Percentiles rank a stretch among this genome's conserved stretches.
These are phyloP conservation scores for Augochlora pura DNA, from an alignment of 1,140 invertebrate genomes.

Conservation along the genomic window DNA sequence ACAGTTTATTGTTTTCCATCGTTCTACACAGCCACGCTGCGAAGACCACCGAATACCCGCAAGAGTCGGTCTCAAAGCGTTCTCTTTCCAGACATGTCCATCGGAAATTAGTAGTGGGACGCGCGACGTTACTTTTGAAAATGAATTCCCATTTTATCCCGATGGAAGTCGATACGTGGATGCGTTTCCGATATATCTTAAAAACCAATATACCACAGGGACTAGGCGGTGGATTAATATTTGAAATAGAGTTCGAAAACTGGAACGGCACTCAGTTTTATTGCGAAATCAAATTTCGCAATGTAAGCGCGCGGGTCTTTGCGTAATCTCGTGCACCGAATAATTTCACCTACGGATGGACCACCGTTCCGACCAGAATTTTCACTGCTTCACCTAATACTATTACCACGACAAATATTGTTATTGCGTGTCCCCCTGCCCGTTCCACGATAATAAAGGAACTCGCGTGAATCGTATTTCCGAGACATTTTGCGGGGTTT, in stretches of 20 bases:
- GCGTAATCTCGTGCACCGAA: not conserved
- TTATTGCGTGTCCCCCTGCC: too few species aligned
- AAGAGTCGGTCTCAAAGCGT: too few species aligned
- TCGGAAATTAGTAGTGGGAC: not conserved
- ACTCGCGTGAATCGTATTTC: too few species aligned
- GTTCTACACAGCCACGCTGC: too few species aligned
- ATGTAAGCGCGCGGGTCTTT: not conserved
- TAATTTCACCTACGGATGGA: not conserved
- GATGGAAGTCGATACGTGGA: slow-evolving; percentile 3
- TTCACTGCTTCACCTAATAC: too few species aligned
- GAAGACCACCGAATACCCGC: too few species aligned
- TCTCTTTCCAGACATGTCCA: not conserved
- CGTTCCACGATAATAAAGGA: too few species aligned
- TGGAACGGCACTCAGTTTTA: not conserved
- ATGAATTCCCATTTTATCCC: slow-evolving; percentile 8
- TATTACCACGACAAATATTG: too few species aligned
- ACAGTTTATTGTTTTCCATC: too few species aligned
- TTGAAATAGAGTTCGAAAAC: slow-evolving; percentile 3
- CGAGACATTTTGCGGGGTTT: too few species aligned
- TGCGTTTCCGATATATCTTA: slow-evolving; percentile 1
- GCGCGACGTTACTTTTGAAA: slow-evolving; percentile 10
- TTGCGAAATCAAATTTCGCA: not conserved
- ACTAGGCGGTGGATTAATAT: not conserved
- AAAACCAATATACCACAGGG: not conserved
- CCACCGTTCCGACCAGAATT: too few species aligned